Conservation (phyloP, 2,888 invertebrate species). For the Ptychoptera albimana region DNA sequence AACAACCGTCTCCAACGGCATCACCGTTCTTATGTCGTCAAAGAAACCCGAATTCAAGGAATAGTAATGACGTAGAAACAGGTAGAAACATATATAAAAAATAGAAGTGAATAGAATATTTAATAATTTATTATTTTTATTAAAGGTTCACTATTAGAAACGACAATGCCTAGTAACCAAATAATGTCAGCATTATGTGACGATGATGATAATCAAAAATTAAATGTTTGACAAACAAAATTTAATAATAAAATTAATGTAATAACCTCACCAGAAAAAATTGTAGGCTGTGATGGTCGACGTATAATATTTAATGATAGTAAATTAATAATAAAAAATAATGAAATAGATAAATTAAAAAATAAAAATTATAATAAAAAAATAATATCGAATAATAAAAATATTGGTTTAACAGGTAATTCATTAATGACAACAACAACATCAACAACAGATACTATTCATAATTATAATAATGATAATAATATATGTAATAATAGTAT, state of each 20-base stretch:
- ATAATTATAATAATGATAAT: slow-evolving; percentile 2
- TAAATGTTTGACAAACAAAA: slow-evolving; percentile 26
- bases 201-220: slow-evolving; percentile 11
- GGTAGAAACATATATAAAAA: slow-evolving; percentile 12
- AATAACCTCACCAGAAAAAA: not conserved
- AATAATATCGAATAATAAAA: no score
- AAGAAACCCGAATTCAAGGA: slow-evolving; percentile 47
- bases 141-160: slow-evolving; percentile 24
- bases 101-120: not conserved
- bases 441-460: not conserved
- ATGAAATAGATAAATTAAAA: not conserved
- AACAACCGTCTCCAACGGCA: slow-evolving; percentile 56
- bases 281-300: slow-evolving; percentile 5
- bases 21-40: slow-evolving; percentile 72
- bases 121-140: not conserved
- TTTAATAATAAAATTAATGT: slow-evolving; percentile 7
- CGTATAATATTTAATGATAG: slow-evolving; percentile 1
- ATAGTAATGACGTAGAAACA: slow-evolving; percentile 20
- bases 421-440: not conserved
- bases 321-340: not conserved
- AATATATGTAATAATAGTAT: not conserved
- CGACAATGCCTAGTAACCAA: slow-evolving; percentile 13
- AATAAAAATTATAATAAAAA: not conserved
- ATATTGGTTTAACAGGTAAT: not conserved
- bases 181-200: slow-evolving; percentile 13